A percentile compares a stretch with the other conserved stretches of the same genome.
These are phyloP conservation scores for Caenorhabditis drosophilae DNA, from an alignment of 2,888 invertebrate species.

Conservation along the genomic window DNA sequence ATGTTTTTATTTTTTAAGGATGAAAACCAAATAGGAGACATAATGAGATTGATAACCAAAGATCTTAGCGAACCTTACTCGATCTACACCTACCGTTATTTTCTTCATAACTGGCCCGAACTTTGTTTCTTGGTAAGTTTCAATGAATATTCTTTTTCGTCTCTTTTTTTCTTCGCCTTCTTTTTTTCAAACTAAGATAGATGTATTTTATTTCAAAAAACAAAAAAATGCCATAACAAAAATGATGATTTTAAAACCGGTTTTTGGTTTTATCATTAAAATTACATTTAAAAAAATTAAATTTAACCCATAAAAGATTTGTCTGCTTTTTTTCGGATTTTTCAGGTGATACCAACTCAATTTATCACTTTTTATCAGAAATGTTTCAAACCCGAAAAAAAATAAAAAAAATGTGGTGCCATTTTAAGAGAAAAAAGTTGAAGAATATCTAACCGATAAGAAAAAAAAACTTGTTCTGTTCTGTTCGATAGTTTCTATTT, in stretches of 20 bases:
- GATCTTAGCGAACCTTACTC: conserved; percentile 99
- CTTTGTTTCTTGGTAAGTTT: conserved; percentile 87
- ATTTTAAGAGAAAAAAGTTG: no score
- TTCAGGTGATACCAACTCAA: no score
- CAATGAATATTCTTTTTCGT: not conserved
- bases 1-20: conserved; percentile 75
- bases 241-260: not conserved
- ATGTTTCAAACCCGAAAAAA: no score
- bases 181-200: conserved; percentile 1
- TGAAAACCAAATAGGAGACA: conserved; percentile 96
- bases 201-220: conserved; percentile 1
- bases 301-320: no score
- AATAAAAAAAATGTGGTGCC: no score
- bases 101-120: conserved; percentile 99
- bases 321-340: no score
- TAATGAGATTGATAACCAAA: conserved; percentile 97
- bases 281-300: not conserved
- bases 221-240: no score
- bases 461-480: no score
- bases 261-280: not conserved
- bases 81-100: conserved; percentile 99
- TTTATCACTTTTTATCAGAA: no score
- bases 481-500: no score
- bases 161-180: no score
- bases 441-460: no score